Base-by-base conservation (phyloP, 23 tunicate genomes). In the Halocynthia roretzi region DNA sequence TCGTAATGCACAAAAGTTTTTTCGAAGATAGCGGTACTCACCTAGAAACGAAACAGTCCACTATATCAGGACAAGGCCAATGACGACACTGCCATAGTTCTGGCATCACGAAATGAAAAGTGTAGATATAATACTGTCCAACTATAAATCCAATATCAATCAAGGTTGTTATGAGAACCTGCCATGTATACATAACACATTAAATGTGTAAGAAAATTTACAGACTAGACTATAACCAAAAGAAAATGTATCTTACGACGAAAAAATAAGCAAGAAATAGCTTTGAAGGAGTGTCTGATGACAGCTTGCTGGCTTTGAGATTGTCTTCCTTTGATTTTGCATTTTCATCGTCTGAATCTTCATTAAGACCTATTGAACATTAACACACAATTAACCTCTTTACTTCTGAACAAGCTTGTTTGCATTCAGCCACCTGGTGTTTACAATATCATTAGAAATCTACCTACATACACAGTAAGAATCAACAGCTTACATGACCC, bases 31-130 rank as follows among this genome's bases (percentile, higher is more conserved):
- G n/a, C 23, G 0, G 53, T 14, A 56, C 81, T 57, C 55, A 88
- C 95, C 95, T 72, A 15, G 87, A 83, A 40, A 88, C 81, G 65
- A 83, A 88, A 64, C 95, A 88, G 48, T 88, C 95, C 56, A 88
- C 95, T 15, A 88, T 84, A 70, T 88, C 83, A 7, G 95, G 95
- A 21, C 95, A 88, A 7, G 95, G 95, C 95, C 95, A 88, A 70
- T 88, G 95, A 10, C 80, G 87, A 63, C 95, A 88, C 48, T 83
- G 87, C 22, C 68, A 88, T 57, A 88, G 68, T 80, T 88, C 95
- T 62, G 95, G 95, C 54, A 88, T 79, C 52, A 83, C 83, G 53
- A 88, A 88, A 56, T 88, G 83, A 83, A 78, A 88, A 6, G 88
- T 83, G 81, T 88, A 88, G 14, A 83, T 18, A 51, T 77, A 73